Evolutionary conservation across 2,797 vertebrate genomes (phyloP).

Genomic region (Leuciscus waleckii): DNA sequence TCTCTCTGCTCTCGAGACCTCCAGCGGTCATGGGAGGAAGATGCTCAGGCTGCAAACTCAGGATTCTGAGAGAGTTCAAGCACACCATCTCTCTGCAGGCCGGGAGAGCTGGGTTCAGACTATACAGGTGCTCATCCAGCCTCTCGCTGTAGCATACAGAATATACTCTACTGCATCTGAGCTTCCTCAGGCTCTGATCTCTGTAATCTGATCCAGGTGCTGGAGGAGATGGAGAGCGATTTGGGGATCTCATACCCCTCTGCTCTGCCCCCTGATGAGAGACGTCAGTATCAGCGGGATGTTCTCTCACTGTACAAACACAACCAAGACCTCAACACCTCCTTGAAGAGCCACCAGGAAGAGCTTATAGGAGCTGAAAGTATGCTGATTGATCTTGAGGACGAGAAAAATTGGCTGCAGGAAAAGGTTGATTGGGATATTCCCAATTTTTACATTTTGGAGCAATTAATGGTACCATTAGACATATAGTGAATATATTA

Average conservation of each 20-base stretch:
- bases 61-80: constrained; percentile 66
- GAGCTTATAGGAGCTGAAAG: constrained; percentile 72
- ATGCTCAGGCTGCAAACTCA: constrained; percentile 61
- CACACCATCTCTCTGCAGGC: constrained; percentile 69
- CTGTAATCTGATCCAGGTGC: constrained; percentile 64
- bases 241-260: constrained; percentile 70
- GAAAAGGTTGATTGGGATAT: constrained; percentile 72
- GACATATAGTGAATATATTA: not conserved
- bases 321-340: constrained; percentile 70
- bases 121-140: constrained; percentile 71
- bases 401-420: constrained; percentile 78
- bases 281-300: constrained; percentile 65
- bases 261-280: constrained; percentile 61
- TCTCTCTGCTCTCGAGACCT: constrained; percentile 86
- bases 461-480: not conserved
- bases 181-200: not conserved
- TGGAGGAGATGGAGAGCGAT: constrained; percentile 76
- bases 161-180: not conserved
- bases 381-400: constrained; percentile 69
- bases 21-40: constrained; percentile 78
- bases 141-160: not conserved
- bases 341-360: constrained; percentile 70
- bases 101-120: constrained; percentile 71
- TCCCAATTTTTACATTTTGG: not conserved
- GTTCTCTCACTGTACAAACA: constrained; percentile 64